Evolutionary conservation across 2,797 vertebrate genomes (phyloP).

Genomic region (Spinus olivaceus): DNA sequence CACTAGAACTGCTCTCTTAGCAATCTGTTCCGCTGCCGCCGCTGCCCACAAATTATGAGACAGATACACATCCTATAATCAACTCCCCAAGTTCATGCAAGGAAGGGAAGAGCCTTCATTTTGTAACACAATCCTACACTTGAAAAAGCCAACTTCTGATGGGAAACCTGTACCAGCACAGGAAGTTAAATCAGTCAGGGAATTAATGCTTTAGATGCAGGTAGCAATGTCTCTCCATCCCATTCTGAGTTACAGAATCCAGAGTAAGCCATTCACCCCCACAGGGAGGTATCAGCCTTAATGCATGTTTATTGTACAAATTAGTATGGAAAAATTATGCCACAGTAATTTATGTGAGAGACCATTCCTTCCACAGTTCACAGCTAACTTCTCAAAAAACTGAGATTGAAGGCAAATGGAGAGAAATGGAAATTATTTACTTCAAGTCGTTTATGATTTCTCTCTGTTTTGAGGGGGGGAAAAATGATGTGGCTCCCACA

Average conservation of each 20-base stretch:
- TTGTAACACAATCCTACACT: slow-evolving; percentile 7
- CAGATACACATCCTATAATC: slow-evolving; percentile 32
- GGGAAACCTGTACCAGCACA: not conserved
- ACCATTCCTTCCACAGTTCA: not conserved
- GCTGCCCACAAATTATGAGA: slow-evolving; percentile 38
- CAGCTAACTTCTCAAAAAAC: not conserved
- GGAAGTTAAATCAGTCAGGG: not conserved
- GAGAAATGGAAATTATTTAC: not conserved
- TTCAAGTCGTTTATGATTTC: not conserved
- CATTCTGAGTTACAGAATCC: not conserved
- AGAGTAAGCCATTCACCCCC: not conserved
- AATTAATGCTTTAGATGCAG: not conserved
- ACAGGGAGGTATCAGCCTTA: not conserved
- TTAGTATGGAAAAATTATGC: not conserved
- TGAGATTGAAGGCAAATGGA: not conserved
- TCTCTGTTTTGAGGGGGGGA: rapidly evolving
- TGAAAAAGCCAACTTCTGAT: not conserved
- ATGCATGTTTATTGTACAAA: not conserved
- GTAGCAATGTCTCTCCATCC: not conserved
- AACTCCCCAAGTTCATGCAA: not conserved
- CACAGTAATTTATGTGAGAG: not conserved
- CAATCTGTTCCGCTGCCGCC: not conserved
- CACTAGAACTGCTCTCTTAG: not conserved
- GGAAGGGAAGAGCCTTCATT: not conserved
- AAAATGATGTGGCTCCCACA: rapidly evolving